Base-by-base conservation (phyloP, 2,888 invertebrate species). In the Agonopterix heracliana region DNA sequence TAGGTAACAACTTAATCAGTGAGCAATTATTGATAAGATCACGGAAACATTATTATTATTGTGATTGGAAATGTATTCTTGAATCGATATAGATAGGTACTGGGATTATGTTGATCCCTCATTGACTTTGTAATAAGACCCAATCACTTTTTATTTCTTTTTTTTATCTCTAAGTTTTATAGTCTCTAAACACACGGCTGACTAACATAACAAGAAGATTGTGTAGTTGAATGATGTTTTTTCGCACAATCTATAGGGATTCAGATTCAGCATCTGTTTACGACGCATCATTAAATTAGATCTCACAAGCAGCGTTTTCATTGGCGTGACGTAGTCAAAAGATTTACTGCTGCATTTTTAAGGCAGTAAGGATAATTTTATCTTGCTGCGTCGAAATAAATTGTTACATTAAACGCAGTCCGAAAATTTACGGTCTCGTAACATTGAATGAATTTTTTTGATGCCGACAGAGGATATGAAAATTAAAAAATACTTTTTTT, bases 231-330 rank as follows among this genome's bases (percentile, higher is more conserved):
- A 26, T 26, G 5, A 26, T 42, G 45, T 59, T 59, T 54, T 55
- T 47, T 51, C 54, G 52, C 52, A 52, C 51, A 55, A 49, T 54
- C 54, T 56, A 57, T 66, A 50, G 47, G 55, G 55, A 59, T 59
- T 57, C 54, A 61, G 55, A 59, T 59, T 57, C 54, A 61, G 57
- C 61, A 60, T 60, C 60, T 63, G 61, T 64, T 63, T 63, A 63
- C 60, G 63, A 62, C 62, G 60, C 56, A 53, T 59, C 61, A 60
- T 66, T 62, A 64, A 66, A 63, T 64, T 63, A 60, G 60, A 62
- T 56, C 61, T 57, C 52, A 47, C 8, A n/a, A 9, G 56, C 55
- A 56, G 56, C 53, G 52, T 54, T 56, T 54, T 55, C 48, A 51
- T 56, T 54, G 54, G 52, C 46, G 3, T 47, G 49, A 46, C 40